A percentile compares a stretch with the other conserved stretches of the same genome.
These are phyloP conservation scores for Spilarctia lutea DNA, from an alignment of 2,888 invertebrate genomes.

Conservation along the genomic window DNA sequence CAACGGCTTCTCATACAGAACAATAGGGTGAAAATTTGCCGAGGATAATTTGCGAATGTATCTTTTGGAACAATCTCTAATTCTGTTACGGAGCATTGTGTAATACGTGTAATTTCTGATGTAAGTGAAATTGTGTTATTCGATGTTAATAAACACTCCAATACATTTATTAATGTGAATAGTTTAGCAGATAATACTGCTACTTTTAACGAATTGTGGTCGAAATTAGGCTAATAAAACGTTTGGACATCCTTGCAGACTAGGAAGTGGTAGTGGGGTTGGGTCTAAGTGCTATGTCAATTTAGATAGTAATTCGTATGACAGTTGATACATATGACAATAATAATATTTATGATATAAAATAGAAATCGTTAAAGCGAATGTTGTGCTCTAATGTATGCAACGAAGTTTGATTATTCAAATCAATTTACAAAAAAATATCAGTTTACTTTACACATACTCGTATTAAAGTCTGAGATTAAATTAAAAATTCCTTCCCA, in stretches of 20 bases:
- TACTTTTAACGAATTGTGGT: neutral
- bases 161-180: neutral
- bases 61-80: conserved; percentile 74
- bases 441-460: no score
- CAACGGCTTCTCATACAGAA: conserved; percentile 79
- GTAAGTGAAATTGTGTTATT: conserved; percentile 33
- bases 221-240: neutral
- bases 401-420: no score
- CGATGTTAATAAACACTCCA: conserved; percentile 12
- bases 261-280: no score
- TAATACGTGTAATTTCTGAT: conserved; percentile 64
- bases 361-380: no score
- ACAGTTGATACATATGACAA: no score
- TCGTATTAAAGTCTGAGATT: no score
- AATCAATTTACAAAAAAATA: no score
- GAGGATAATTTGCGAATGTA: conserved; percentile 75
- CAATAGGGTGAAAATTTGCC: conserved; percentile 85
- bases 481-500: no score
- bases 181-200: neutral
- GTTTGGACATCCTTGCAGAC: neutral
- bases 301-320: no score
- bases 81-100: conserved; percentile 61
- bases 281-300: no score
- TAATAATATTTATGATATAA: no score
- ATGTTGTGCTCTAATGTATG: no score